Base-by-base conservation (phyloP, 2,888 invertebrate species). In the Mythimna pallens region DNA sequence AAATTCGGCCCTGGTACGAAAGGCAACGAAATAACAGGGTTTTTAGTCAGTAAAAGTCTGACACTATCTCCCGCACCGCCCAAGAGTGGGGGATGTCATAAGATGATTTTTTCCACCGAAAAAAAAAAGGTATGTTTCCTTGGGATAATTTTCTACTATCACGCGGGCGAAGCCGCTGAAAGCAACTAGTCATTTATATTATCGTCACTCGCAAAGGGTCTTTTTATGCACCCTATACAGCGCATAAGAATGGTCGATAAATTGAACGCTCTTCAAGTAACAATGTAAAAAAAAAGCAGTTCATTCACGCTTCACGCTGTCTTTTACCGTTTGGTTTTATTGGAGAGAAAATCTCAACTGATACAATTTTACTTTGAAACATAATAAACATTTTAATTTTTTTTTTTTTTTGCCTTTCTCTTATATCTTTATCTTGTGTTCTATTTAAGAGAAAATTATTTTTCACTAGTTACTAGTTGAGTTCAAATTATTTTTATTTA, bases 321-420 rank as follows among this genome's bases (percentile, higher is more conserved):
- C 3, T 65, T 47, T 36, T 40, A 20, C 40, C 8, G 40, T 52
- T 74, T 61, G 67, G 22, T 67, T 75, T 22, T 22, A 74, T 61
- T 30, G n/a, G 3, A 36, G 55, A 61, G 54, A 74, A 66, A 75
- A 54, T 10, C 20, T 43, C 40, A 58, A 64, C 4, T 36, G n/a
- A 43, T 54, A 1, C 25, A 36, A 52, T 69, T 22, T 61, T 64
- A 50, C 22, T 50, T 22, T 7, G 7, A 65, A 59, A 52, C 14
- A 20, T 14, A 43, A 52, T 50, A 50, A 34, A 14, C 4, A 22
- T 59, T 8, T 57, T 58, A 20, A 34, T n/a, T n/a, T n/a, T n/a
- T n/a, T n/a, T n/a, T n/a, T n/a, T n/a, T n/a, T n/a, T n/a, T n/a
- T 9, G 20, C 30, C 10, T 20, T 58, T n/a, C 12, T 36, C 36